Percentiles rank a stretch among this genome's conserved stretches.
phyloP scores from a whole-genome alignment of 2,113 vertebrate genomes.

The Phrynocephalus versicolor region DNA sequence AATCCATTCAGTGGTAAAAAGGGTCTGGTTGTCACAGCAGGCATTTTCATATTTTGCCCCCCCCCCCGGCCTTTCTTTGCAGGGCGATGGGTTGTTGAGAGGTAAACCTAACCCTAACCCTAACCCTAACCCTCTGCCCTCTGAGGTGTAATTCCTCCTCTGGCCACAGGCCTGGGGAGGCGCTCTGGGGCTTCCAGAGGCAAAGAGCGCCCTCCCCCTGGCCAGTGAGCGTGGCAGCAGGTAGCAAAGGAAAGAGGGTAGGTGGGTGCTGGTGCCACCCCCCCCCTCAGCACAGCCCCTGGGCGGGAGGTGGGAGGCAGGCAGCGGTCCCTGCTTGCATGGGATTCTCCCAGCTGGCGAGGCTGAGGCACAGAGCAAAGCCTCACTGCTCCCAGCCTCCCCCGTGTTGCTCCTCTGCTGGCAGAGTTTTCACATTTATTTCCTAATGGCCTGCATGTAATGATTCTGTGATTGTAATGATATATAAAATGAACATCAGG shows the following conservation, averaged over 20 bases:
- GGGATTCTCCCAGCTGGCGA: too few species aligned
- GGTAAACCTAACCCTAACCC: too few species aligned
- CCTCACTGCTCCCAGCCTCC: rapidly evolving
- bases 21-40: too few species aligned
- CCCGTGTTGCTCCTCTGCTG: rapidly evolving
- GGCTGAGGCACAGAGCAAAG: neutral
- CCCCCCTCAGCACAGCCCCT: neutral
- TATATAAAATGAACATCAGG: rapidly evolving
- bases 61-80: too few species aligned
- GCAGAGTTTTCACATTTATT: rapidly evolving
- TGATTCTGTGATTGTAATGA: neutral
- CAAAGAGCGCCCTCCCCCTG: neutral
- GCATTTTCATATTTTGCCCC: too few species aligned
- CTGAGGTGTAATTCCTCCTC: neutral
- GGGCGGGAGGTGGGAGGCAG: too few species aligned
- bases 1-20: too few species aligned
- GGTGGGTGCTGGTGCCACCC: too few species aligned
- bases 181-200: neutral
- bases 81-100: too few species aligned
- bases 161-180: neutral
- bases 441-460: neutral
- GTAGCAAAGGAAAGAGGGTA: too few species aligned
- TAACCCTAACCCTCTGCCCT: too few species aligned
- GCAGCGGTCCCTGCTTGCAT: too few species aligned
- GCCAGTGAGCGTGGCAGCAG: neutral